These are phyloP conservation scores for Ylistrum balloti DNA, from an alignment of 1,140 invertebrate genomes.

Conservation along the genomic window DNA sequence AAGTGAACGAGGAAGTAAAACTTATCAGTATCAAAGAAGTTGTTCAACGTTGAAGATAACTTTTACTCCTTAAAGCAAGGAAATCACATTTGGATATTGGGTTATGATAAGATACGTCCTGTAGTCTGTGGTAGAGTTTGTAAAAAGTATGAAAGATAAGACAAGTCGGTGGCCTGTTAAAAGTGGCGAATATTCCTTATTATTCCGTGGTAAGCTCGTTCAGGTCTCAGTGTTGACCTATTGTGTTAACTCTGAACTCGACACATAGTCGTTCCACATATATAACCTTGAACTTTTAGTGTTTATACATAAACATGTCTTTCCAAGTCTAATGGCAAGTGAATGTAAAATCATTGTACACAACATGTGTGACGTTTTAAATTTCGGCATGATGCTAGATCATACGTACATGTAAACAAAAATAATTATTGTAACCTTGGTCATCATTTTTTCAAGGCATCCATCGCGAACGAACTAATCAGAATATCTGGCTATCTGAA, in stretches of 20 bases:
- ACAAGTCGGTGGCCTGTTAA: background rate
- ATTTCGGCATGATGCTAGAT: too few species aligned
- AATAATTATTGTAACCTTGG: too few species aligned
- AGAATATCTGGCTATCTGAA: too few species aligned
- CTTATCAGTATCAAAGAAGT: constrained; percentile 19
- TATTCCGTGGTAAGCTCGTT: background rate
- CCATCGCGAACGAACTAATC: too few species aligned
- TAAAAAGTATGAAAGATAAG: background rate
- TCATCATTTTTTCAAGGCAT: too few species aligned
- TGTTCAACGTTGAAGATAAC: background rate
- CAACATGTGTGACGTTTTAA: too few species aligned
- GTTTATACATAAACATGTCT: background rate
- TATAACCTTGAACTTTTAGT: background rate
- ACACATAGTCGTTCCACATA: background rate
- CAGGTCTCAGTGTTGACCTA: background rate
- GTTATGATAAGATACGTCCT: background rate
- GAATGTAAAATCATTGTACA: too few species aligned
- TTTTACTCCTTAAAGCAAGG: background rate
- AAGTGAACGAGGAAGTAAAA: background rate
- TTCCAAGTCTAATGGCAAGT: background rate
- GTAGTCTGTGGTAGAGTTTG: background rate
- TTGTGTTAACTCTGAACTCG: background rate
- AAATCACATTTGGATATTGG: background rate
- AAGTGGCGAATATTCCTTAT: background rate
- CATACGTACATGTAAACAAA: too few species aligned